Evolutionary conservation across 2,797 vertebrate genomes (phyloP).

Genomic region (Enteromius mattozi): DNA sequence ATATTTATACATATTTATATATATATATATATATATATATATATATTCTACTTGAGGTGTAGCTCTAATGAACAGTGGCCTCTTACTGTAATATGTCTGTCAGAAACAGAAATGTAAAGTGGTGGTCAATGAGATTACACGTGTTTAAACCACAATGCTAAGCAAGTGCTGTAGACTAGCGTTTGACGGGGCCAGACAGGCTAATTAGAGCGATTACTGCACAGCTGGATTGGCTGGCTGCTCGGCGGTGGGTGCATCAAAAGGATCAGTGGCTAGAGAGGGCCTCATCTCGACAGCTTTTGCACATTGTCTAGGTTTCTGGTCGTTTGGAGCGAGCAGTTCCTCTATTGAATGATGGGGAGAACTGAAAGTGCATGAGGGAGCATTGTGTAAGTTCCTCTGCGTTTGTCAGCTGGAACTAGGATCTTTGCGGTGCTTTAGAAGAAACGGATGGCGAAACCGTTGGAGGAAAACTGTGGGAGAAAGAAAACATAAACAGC

Average conservation of each 20-base stretch:
- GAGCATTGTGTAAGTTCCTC: conserved; percentile 39
- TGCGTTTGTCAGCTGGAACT: background rate
- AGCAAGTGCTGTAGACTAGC: conserved; percentile 63
- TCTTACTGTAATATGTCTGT: conserved; percentile 30
- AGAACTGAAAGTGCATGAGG: conserved; percentile 49
- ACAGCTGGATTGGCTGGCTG: conserved; percentile 91
- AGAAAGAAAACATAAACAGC: conserved; percentile 30
- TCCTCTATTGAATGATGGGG: conserved; percentile 24
- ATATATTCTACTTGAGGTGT: background rate
- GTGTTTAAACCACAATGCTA: conserved; percentile 67
- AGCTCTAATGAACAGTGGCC: background rate
- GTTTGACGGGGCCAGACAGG: conserved; percentile 80
- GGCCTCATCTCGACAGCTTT: conserved; percentile 86
- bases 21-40: too few species aligned
- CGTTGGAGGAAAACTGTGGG: conserved; percentile 8
- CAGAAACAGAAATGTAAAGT: conserved; percentile 16
- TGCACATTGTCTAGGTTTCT: conserved; percentile 76
- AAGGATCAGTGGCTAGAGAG: conserved; percentile 89
- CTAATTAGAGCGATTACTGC: conserved; percentile 99
- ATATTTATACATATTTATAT: too few species aligned
- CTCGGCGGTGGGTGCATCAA: conserved; percentile 88
- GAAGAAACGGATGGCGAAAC: conserved; percentile 23
- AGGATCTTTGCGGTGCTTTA: background rate
- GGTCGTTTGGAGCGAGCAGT: conserved; percentile 46
- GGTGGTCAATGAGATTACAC: conserved; percentile 71